Evolutionary conservation across 53 echinoderm and acorn worm species (phyloP), one percentile per base, ranked within the genome.

Genomic region (Mesocentrotus franciscanus): DNA sequence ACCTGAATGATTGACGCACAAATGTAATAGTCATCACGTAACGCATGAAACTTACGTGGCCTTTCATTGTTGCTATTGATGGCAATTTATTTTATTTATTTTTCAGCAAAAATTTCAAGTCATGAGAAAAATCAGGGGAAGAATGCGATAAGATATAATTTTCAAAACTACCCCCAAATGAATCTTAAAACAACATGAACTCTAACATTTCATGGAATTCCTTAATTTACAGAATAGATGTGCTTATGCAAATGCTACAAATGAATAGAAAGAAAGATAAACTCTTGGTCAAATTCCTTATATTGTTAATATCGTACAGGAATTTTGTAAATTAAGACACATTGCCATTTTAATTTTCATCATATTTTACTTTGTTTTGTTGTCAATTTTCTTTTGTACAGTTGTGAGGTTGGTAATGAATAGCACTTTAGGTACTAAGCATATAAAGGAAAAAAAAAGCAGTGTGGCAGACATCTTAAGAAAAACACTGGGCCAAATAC

Each of bases 401-500:
- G 57, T 93, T 57, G 83, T 93, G 83, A 78, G 16, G 56, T 58
- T 93, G 81, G 83, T 93, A 93, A 29, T 58, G 74, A 56, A 61
- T 93, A 81, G 83, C 93, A 93, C 83, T 33, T 78, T 93, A 93
- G 78, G 93, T 93, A 59, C 60, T 34, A 58, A 60, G 39, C 33
- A 78, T 93, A 76, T 20, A 60, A 87, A 56, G 10, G 57, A 62
- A 92, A 14, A 36, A 92, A 92, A 60, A 61, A 83, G 32, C 59
- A 81, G 93, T 81, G 39, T 93, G 83, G 81, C 79, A 93, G 66
- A 83, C 33, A 78, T 81, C 32, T 93, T 49, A 59, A 78, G 18
- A 15, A 93, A 56, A 78, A 60, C 93, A 93, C 81, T 60, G 93
- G 93, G 93, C 93, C 93, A 93, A 93, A 93, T 93, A 22, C 56